Evolutionary conservation across 2,888 invertebrate genomes (phyloP).

Genomic region (Melanchra persicariae): DNA sequence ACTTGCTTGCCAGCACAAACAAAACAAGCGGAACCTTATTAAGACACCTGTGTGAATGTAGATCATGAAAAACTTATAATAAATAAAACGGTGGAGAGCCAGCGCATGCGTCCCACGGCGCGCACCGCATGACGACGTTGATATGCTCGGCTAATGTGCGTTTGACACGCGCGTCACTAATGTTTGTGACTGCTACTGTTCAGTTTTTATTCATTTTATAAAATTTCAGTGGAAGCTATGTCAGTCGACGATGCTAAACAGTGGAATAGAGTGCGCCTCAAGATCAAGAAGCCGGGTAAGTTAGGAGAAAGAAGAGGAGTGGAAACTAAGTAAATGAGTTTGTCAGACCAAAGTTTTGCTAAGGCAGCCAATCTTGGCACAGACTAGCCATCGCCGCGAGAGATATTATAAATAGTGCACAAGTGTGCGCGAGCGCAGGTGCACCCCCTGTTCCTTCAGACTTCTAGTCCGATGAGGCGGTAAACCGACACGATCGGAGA

Average conservation of each 20-base stretch:
- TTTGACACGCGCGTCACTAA: slow-evolving; percentile 36
- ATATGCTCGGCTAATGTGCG: slow-evolving; percentile 22
- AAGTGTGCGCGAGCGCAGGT: neutral
- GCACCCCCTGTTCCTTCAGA: neutral
- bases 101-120: slow-evolving; percentile 10
- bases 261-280: no score
- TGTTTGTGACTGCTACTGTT: slow-evolving; percentile 16
- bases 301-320: no score
- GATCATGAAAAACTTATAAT: neutral
- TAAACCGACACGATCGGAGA: neutral
- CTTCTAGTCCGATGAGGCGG: neutral
- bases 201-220: neutral
- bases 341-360: no score
- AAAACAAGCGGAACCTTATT: neutral
- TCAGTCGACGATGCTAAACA: no score
- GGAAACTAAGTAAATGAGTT: no score
- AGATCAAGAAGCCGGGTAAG: no score
- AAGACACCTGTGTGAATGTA: neutral
- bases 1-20: neutral
- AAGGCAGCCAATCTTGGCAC: no score
- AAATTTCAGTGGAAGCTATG: neutral
- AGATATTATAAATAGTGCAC: neutral
- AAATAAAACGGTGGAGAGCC: slow-evolving; percentile 2
- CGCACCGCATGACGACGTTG: neutral
- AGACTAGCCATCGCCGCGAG: no score